A percentile compares a stretch with the other conserved stretches of the same genome.
Evolutionary conservation across 2,113 vertebrate genomes (phyloP).

Genomic region (Anoplopoma fimbria): DNA sequence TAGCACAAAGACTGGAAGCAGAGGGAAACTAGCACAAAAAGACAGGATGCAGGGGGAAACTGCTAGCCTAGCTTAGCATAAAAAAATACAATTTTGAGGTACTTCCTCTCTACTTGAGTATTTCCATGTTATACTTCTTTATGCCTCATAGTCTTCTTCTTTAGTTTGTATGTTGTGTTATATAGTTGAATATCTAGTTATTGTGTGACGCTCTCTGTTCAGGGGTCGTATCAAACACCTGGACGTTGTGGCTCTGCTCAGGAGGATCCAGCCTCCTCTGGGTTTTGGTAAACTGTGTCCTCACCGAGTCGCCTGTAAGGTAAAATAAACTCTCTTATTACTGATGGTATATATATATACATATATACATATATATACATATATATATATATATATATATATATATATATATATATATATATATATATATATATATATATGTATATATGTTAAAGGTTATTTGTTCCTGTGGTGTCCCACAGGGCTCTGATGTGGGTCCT

Average conservation of each 20-base stretch:
- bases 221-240: slow-evolving; percentile 87
- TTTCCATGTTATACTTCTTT: too few relatives aligned
- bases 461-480: neutral
- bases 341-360: too few relatives aligned
- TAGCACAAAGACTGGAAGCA: neutral
- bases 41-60: too few relatives aligned
- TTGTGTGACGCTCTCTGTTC: neutral
- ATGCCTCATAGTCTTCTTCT: too few relatives aligned
- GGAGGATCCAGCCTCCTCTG: slow-evolving; percentile 91
- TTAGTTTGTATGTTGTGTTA: neutral
- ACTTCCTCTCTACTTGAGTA: too few relatives aligned
- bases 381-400: neutral
- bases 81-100: too few relatives aligned
- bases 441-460: neutral
- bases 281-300: slow-evolving; percentile 90
- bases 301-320: slow-evolving; percentile 90
- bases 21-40: too few relatives aligned
- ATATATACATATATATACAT: neutral
- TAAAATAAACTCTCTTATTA: slow-evolving; percentile 61
- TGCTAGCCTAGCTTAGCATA: too few relatives aligned
- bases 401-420: neutral
- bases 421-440: neutral
- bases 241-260: slow-evolving; percentile 90
- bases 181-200: neutral
- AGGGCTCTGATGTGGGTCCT: neutral